Percentiles rank a stretch among this genome's conserved stretches.
Evolutionary conservation across 2,888 invertebrate species (phyloP).

Genomic region (Tetheella fluctuosa): DNA sequence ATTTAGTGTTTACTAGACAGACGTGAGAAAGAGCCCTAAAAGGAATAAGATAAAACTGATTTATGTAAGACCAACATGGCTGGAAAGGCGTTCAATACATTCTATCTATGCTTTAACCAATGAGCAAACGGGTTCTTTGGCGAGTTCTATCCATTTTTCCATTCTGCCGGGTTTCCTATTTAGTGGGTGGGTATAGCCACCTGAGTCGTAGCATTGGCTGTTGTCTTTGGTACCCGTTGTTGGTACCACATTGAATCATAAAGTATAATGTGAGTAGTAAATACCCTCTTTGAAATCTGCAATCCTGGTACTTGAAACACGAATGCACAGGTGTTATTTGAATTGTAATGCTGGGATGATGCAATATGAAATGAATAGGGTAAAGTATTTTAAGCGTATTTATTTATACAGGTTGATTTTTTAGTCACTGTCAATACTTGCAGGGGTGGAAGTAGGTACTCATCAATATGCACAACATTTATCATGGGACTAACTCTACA

Average conservation of each 20-base stretch:
- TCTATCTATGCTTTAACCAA: conserved; percentile 33
- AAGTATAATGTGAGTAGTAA: conserved; percentile 1
- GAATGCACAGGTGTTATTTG: not conserved
- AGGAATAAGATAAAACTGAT: conserved; percentile 11
- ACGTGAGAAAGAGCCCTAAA: conserved; percentile 35
- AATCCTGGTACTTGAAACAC: not conserved
- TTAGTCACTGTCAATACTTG: too few species aligned
- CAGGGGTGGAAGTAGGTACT: too few species aligned
- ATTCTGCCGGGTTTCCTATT: conserved; percentile 28
- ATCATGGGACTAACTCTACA: too few species aligned
- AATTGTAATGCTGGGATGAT: not conserved
- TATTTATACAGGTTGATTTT: too few species aligned
- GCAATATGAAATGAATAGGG: not conserved
- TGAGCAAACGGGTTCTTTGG: conserved; percentile 25
- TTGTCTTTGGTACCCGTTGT: too few species aligned
- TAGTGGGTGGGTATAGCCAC: not conserved
- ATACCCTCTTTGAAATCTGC: not conserved
- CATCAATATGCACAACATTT: too few species aligned
- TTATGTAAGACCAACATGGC: conserved; percentile 21
- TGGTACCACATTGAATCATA: conserved; percentile 1
- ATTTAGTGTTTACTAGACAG: conserved; percentile 12
- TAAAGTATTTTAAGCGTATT: too few species aligned
- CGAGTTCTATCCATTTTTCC: conserved; percentile 27
- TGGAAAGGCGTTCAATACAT: conserved; percentile 23
- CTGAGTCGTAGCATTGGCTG: not conserved